phyloP scores from a whole-genome alignment of 2,797 vertebrate species.

The Epinephelus malabaricus region DNA sequence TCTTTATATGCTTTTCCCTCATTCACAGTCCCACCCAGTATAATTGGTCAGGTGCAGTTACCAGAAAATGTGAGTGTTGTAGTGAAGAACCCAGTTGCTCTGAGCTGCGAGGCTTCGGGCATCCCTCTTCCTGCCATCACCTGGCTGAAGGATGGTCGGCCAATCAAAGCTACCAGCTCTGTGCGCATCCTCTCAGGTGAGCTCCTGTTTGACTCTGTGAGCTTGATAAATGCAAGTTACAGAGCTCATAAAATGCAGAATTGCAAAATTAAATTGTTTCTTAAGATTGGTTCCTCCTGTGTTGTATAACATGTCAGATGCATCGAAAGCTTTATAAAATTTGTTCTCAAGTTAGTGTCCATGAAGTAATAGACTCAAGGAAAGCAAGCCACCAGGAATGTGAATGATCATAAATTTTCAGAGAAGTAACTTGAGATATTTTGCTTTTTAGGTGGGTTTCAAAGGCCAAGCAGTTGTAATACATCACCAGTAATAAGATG shows the following conservation, averaged over 20 bases:
- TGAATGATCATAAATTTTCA: background rate
- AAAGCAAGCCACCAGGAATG: background rate
- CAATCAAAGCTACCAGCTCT: conserved; percentile 85
- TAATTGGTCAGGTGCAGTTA: conserved; percentile 83
- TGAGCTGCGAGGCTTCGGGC: conserved; percentile 94
- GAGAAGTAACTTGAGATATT: conserved; percentile 19
- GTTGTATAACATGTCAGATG: background rate
- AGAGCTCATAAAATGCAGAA: background rate
- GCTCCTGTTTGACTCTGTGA: conserved; percentile 24
- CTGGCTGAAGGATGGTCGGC: conserved; percentile 93
- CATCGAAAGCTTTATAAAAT: background rate
- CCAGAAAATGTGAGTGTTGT: conserved; percentile 94
- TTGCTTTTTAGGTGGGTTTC: conserved; percentile 9
- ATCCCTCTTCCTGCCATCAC: conserved; percentile 93
- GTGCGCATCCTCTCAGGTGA: conserved; percentile 93
- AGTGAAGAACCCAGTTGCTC: conserved; percentile 92
- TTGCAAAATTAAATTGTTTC: background rate
- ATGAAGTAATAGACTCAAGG: background rate
- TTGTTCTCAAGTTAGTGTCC: background rate
- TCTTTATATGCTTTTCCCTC: conserved; percentile 1
- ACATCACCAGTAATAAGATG: conserved; percentile 60
- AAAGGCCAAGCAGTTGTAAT: conserved; percentile 47
- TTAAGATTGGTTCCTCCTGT: accelerated
- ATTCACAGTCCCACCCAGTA: conserved; percentile 90
- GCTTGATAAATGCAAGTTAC: background rate